A percentile compares a stretch with the other conserved stretches of the same genome.
Conservation (phyloP, 2,888 invertebrate species). For the Pomacea canaliculata region DNA sequence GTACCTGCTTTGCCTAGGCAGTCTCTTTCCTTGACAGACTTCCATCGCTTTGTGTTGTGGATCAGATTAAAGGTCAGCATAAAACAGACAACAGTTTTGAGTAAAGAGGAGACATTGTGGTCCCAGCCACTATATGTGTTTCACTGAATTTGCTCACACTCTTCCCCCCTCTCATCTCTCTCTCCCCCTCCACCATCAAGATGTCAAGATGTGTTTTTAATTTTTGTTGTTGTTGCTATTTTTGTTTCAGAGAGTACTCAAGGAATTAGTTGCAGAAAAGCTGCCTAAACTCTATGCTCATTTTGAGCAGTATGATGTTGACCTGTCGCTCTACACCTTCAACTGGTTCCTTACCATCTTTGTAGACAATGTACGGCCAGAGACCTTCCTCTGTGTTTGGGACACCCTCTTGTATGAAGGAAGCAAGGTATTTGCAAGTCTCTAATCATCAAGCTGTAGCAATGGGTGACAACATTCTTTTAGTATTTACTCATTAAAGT, state of each 20-base stretch:
- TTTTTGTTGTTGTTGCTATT: not conserved
- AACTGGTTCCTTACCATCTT: slow-evolving; percentile 75
- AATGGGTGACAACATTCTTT: not conserved
- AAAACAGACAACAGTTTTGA: no score
- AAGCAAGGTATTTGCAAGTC: slow-evolving; percentile 69
- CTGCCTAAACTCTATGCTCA: slow-evolving; percentile 71
- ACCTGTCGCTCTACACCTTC: slow-evolving; percentile 73
- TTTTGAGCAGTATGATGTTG: slow-evolving; percentile 70
- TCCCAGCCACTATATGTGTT: no score
- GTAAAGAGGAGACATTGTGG: no score
- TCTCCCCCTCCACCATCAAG: no score
- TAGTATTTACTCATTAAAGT: no score
- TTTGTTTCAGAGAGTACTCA: slow-evolving; percentile 70
- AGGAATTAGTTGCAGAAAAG: slow-evolving; percentile 73
- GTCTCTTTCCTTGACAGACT: no score
- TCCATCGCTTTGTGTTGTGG: no score
- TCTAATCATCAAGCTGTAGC: not conserved
- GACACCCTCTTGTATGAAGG: slow-evolving; percentile 74
- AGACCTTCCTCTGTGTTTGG: slow-evolving; percentile 73
- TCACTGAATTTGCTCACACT: no score
- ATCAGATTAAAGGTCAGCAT: no score
- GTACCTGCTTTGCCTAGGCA: no score
- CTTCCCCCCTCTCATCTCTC: no score
- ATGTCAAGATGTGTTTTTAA: no score
- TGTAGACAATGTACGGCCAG: slow-evolving; percentile 73